Evolutionary conservation across 2,113 vertebrate species (phyloP).

Genomic region (Zapus hudsonius): DNA sequence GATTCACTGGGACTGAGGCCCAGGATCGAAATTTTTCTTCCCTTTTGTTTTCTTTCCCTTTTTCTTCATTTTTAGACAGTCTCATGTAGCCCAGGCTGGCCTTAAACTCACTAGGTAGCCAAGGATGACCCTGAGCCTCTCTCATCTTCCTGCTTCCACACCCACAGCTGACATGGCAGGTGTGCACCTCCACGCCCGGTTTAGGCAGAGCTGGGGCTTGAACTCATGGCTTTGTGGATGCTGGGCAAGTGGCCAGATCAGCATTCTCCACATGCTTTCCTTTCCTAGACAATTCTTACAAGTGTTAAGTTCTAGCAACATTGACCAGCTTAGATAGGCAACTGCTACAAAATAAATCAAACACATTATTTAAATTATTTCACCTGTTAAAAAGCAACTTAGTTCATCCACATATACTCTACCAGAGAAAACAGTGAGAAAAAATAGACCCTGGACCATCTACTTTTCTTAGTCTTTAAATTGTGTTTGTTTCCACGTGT

Average conservation of each 20-base stretch:
- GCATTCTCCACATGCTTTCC: not conserved
- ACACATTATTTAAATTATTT: not conserved
- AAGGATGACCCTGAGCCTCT: not conserved
- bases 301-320: not conserved
- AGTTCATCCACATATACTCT: not conserved
- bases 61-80: not conserved
- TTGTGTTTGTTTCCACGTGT: not conserved
- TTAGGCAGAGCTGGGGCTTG: not conserved
- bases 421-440: not conserved
- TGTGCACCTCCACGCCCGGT: not conserved
- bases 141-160: not conserved
- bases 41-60: not conserved
- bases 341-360: not conserved
- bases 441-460: not conserved
- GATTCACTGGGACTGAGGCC: not conserved
- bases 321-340: not conserved
- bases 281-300: not conserved
- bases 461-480: not conserved
- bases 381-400: conserved; percentile 10
- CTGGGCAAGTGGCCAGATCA: not conserved
- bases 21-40: not conserved
- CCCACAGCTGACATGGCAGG: not conserved
- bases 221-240: not conserved
- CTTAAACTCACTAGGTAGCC: not conserved
- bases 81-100: not conserved